Base-by-base conservation (phyloP, 2,797 vertebrate species). In the Sylvilagus floridanus region DNA sequence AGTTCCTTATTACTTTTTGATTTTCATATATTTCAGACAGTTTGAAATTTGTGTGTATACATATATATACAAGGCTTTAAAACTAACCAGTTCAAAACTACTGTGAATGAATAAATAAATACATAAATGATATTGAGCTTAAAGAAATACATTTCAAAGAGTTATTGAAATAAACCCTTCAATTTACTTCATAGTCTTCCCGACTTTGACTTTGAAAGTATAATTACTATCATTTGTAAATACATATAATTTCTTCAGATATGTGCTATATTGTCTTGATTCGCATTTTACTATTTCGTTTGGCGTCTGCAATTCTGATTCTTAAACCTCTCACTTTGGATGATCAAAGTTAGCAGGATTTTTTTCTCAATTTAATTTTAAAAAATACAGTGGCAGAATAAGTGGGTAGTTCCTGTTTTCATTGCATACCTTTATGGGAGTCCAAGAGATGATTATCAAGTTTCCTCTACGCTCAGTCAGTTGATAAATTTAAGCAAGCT, bases 281-380 rank as follows among this genome's bases (percentile, higher is more conserved):
- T 85, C 84, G 30, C 26, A 93, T 82, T 60, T 69, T 92, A 42
- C 10, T 73, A 5, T 68, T 94, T 96, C n/a, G 69, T 52, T 86
- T 92, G 66, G 37, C 35, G 13, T 9, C 28, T 82, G 21, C 17
- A 73, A 71, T 81, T 91, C 62, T 77, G 19, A 6, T 83, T 73
- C 54, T 19, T 9, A 89, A 90, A 77, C 5, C 2, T 77, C 62
- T 89, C 9, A 93, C 7, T 42, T 77, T 90, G 28, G 52, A 11
- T 84, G 90, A 75, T 66, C 60, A 52, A 52, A 72, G 3, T 87
- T 68, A 71, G 32, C 17, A 72, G 24, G 11, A 52, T 13, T 28
- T 37, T 37, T 84, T 82, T 81, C 35, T 95, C 79, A 95, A 83
- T 52, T 95, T 90, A 76, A 69, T 14, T 77, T 95, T 60, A 83